These are phyloP conservation scores for Alloplasta piceator DNA, from an alignment of 2,888 invertebrate genomes.

Conservation along the genomic window DNA sequence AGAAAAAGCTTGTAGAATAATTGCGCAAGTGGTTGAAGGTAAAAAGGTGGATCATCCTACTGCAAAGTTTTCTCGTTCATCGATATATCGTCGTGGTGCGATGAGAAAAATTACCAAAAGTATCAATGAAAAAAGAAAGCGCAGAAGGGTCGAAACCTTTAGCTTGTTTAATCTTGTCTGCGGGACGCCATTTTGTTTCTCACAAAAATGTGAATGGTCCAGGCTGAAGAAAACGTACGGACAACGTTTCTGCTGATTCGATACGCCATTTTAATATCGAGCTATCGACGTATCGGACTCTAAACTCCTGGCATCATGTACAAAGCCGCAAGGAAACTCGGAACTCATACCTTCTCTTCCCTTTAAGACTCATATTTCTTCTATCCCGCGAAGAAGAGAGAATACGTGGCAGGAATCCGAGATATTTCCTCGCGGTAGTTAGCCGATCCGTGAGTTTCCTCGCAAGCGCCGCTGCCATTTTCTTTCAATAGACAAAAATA, in stretches of 20 bases:
- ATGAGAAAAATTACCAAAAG: not conserved
- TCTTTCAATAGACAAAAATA: too few relatives aligned
- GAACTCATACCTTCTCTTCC: constrained; percentile 67
- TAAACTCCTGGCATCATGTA: constrained; percentile 67
- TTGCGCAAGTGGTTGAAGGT: constrained; percentile 47
- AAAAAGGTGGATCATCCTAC: constrained; percentile 42
- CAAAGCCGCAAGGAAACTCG: constrained; percentile 75
- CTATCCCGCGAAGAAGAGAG: constrained; percentile 64
- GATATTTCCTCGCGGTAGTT: constrained; percentile 29
- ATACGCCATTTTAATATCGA: not conserved
- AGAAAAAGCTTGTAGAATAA: constrained; percentile 65
- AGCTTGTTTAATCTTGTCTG: not conserved
- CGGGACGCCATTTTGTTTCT: too few relatives aligned
- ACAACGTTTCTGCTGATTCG: too few relatives aligned
- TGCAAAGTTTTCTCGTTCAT: not conserved
- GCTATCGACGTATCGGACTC: constrained; percentile 53
- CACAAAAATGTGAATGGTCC: too few relatives aligned
- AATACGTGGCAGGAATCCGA: constrained; percentile 78
- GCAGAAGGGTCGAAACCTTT: not conserved
- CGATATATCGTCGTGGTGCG: not conserved
- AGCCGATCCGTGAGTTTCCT: constrained; percentile 17
- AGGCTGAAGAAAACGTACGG: too few relatives aligned
- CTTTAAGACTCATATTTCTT: constrained; percentile 68
- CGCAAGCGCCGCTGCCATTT: too few relatives aligned
- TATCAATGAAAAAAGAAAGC: not conserved